A percentile compares a stretch with the other conserved stretches of the same genome.
phyloP scores from a whole-genome alignment of 2,888 invertebrate species.

The Drosophila anceps region DNA sequence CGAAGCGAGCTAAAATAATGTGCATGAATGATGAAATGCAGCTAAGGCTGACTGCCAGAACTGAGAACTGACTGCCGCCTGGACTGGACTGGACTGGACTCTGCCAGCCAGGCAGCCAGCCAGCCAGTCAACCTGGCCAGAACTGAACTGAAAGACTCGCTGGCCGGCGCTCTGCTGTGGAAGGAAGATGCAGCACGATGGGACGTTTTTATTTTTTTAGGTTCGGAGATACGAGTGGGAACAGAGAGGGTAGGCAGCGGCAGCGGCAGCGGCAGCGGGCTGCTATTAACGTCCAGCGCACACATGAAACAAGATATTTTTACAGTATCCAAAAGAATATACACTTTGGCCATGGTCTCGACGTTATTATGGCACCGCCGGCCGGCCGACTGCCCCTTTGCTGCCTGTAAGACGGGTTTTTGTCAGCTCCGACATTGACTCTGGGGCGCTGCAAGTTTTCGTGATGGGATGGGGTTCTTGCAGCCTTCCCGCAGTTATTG shows the following conservation, averaged over 20 bases:
- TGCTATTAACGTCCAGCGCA: conserved; percentile 82
- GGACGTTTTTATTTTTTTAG: conserved; percentile 25
- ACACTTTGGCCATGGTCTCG: conserved; percentile 45
- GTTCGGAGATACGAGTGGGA: conserved; percentile 24
- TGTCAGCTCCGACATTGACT: conserved; percentile 72
- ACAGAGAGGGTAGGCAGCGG: conserved; percentile 24
- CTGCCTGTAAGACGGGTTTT: conserved; percentile 57
- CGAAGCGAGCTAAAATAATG: conserved; percentile 65
- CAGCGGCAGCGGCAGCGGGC: no score
- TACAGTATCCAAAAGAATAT: conserved; percentile 62
- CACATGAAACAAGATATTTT: conserved; percentile 82
- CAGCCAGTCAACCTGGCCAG: conserved; percentile 2
- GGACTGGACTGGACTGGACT: conserved; percentile 19
- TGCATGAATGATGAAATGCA: conserved; percentile 82
- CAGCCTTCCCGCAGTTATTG: conserved; percentile 69
- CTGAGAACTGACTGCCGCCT: conserved; percentile 55
- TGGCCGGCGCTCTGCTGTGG: conserved; percentile 37
- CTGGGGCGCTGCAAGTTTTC: conserved; percentile 60
- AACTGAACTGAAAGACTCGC: conserved; percentile 18
- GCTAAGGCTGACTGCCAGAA: conserved; percentile 69
- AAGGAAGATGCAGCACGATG: conserved; percentile 34
- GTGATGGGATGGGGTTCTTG: conserved; percentile 32
- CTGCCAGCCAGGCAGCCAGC: conserved; percentile 1
- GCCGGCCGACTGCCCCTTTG: not conserved
- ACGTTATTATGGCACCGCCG: conserved; percentile 61